Percentiles rank a stretch among this genome's conserved stretches.
phyloP scores from a whole-genome alignment of 2,888 invertebrate genomes.

The Steinernema scapterisci region DNA sequence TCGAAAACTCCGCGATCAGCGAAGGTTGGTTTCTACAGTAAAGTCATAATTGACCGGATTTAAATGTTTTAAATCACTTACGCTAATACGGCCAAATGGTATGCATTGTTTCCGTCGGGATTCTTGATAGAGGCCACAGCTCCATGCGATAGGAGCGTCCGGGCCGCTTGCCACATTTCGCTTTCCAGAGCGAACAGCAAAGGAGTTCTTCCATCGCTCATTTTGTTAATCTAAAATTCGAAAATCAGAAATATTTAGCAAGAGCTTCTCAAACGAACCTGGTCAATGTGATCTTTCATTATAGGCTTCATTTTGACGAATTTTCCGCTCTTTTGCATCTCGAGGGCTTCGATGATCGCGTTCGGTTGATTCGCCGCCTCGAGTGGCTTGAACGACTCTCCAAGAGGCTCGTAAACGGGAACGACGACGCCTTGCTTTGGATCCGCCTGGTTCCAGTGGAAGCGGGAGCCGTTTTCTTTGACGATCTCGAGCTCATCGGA shows the following conservation, averaged over 20 bases:
- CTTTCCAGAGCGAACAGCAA: background rate
- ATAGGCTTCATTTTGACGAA: conserved; percentile 21
- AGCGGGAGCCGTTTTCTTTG: background rate
- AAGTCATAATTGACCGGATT: background rate
- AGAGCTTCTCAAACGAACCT: too few species aligned
- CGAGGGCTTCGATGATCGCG: background rate
- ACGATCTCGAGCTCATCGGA: background rate
- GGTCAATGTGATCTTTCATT: background rate
- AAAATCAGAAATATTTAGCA: too few species aligned
- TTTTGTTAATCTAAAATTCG: background rate
- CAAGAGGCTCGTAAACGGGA: background rate
- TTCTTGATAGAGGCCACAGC: background rate
- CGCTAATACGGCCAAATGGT: conserved; percentile 16
- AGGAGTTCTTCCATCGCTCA: background rate
- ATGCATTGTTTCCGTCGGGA: conserved; percentile 13
- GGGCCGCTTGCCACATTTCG: conserved; percentile 27
- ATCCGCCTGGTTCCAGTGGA: background rate
- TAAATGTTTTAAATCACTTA: background rate
- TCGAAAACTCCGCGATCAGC: background rate
- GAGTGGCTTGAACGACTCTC: background rate
- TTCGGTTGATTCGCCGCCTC: background rate
- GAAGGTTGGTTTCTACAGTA: background rate
- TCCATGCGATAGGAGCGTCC: background rate
- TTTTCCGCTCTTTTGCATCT: background rate
- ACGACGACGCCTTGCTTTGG: background rate